These are phyloP conservation scores for Crocuta crocuta DNA, from an alignment of 2,113 vertebrate genomes.

Conservation along the genomic window DNA sequence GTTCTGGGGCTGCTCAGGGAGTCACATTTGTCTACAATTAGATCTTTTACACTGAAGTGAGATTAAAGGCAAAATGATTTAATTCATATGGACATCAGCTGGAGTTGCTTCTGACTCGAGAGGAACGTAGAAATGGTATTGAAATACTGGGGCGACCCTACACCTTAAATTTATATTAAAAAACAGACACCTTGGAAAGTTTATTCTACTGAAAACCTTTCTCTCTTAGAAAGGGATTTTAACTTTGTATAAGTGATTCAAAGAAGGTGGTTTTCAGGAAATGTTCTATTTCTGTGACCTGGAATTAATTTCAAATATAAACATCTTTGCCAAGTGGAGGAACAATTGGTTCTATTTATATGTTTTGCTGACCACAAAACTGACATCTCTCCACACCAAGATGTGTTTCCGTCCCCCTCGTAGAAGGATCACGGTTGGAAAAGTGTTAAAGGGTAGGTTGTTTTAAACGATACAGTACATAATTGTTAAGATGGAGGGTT, in stretches of 20 bases:
- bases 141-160: background rate
- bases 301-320: slow-evolving; percentile 87
- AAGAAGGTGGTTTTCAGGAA: slow-evolving; percentile 73
- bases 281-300: slow-evolving; percentile 85
- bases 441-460: slow-evolving; percentile 64
- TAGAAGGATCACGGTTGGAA: slow-evolving; percentile 75
- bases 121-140: background rate
- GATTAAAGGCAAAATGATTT: slow-evolving; percentile 3
- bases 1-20: background rate
- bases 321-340: slow-evolving; percentile 85
- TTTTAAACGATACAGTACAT: slow-evolving; percentile 24
- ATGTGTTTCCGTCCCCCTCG: slow-evolving; percentile 82
- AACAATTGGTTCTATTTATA: slow-evolving; percentile 90
- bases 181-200: slow-evolving; percentile 63
- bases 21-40: background rate
- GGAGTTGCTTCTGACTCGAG: background rate
- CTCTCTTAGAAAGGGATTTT: slow-evolving; percentile 75
- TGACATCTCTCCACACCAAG: slow-evolving; percentile 82
- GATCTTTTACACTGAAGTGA: background rate
- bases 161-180: background rate
- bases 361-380: slow-evolving; percentile 85
- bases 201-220: slow-evolving; percentile 50
- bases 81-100: slow-evolving; percentile 1
- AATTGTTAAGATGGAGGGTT: background rate
- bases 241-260: slow-evolving; percentile 58